Evolutionary conservation across 2,888 invertebrate genomes (phyloP), one percentile per base, ranked within the genome.

Genomic region (Trachelus iudaicus): DNA sequence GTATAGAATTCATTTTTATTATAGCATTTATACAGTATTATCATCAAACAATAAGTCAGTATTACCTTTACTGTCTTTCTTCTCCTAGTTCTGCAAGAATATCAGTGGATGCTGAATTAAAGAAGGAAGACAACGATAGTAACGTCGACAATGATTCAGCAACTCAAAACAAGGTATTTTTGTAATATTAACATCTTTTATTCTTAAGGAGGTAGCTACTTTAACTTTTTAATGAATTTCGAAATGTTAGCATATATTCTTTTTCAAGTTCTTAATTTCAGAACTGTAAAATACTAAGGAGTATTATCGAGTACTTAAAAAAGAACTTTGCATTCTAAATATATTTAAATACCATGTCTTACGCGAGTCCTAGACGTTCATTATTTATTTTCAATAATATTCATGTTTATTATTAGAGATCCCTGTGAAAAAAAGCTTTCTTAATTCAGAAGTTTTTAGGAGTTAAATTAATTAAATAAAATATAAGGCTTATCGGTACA

Each of bases 151-250:
- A 83, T 69, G 86, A 85, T 71, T 80, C 85, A 69, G 79, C 81
- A 56, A 87, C 83, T 84, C 87, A 87, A 84, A 87, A 86, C 40
- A 89, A 91, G 84, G 91, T 90, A 81, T 35, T 33, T 74, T 71
- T 23, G 11, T 34, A 34, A 33, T 6, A 71, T 12, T 11, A 4
- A 69, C 13, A 31, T 30, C 23, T 30, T 69, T 69, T 69, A 69
- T 40, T 40, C 6, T 40, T 40, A 40, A 40, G 40, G 15, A 40
- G 6, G 0, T 40, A 6, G 2, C 6, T 40, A 15, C 40, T 15
- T 15, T 15, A 15, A 40, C 6, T 37, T 37, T 37, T 23, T 23
- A 4, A 23, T 23, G 56, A 56, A 56, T 56, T 56, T 23, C 56
- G 9, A 23, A 56, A 23, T 56, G 2, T 56, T 23, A 23, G 9